Evolutionary conservation across 1,140 invertebrate species (phyloP).

Genomic region (Plectrocnemia conspersa): DNA sequence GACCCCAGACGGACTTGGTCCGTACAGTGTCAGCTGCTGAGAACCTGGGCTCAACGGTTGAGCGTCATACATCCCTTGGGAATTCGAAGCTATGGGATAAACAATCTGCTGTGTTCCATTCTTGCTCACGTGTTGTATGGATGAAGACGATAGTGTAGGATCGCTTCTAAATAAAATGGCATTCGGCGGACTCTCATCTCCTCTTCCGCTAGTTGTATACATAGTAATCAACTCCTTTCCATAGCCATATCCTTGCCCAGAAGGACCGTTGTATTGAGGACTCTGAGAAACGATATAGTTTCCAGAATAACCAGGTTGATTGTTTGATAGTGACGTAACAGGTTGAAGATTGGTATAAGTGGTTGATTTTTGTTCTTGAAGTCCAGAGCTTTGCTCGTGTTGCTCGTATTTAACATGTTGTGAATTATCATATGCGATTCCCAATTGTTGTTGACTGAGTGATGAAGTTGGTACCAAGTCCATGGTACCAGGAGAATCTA

Average conservation of each 20-base stretch:
- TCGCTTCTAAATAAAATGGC: constrained; percentile 54
- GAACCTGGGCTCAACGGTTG: constrained; percentile 52
- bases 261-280: constrained; percentile 27
- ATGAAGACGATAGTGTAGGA: constrained; percentile 54
- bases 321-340: constrained; percentile 40
- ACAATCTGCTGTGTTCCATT: constrained; percentile 45
- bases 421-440: constrained; percentile 40
- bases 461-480: constrained; percentile 48
- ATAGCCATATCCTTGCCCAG: too few relatives aligned
- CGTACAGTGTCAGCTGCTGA: constrained; percentile 54
- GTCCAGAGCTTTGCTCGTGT: constrained; percentile 41
- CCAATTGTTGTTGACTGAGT: constrained; percentile 43
- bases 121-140: constrained; percentile 42
- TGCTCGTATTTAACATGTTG: constrained; percentile 49
- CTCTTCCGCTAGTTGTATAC: constrained; percentile 42
- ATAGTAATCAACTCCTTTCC: constrained; percentile 45
- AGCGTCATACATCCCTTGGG: constrained; percentile 47
- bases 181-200: constrained; percentile 46
- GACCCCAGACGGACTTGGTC: constrained; percentile 43
- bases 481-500: constrained; percentile 39
- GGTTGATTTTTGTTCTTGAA: constrained; percentile 35
- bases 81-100: constrained; percentile 42
- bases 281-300: constrained; percentile 38
- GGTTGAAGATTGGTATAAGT: constrained; percentile 50
- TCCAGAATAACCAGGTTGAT: constrained; percentile 36